Percentiles rank a stretch among this genome's conserved stretches.
These are phyloP conservation scores for Bugulina stolonifera DNA, from an alignment of 2,888 invertebrate species.

Conservation along the genomic window DNA sequence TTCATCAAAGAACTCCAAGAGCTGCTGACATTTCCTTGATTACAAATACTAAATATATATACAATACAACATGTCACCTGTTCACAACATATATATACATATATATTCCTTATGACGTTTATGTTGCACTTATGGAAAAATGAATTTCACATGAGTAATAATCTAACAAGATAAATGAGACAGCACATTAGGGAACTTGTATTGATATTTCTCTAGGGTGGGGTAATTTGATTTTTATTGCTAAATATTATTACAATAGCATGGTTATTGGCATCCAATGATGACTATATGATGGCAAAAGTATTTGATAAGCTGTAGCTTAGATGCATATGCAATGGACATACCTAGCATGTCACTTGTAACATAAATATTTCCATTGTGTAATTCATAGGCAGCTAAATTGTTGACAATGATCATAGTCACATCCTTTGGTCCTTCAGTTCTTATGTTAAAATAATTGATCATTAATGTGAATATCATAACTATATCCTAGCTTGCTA, in stretches of 20 bases:
- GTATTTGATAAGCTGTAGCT: neutral
- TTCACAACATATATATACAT: too few relatives aligned
- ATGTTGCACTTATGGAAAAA: neutral
- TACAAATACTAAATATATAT: too few relatives aligned
- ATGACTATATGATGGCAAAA: neutral
- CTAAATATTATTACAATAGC: neutral
- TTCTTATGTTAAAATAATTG: constrained; percentile 9
- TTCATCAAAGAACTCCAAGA: too few relatives aligned
- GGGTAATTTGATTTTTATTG: neutral
- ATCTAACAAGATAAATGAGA: too few relatives aligned
- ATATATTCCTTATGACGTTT: too few relatives aligned
- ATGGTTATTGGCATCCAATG: neutral
- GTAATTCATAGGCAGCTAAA: constrained; percentile 6
- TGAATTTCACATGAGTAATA: neutral
- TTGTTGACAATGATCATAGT: neutral
- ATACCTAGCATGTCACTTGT: constrained; percentile 20
- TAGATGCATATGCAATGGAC: neutral
- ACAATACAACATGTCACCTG: too few relatives aligned
- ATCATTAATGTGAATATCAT: constrained; percentile 12
- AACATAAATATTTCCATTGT: constrained; percentile 25
- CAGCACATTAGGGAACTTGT: neutral
- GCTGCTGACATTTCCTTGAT: too few relatives aligned
- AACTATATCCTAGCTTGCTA: neutral
- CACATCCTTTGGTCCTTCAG: neutral
- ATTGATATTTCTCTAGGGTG: neutral